Conservation (phyloP, 2,113 vertebrate species). For the Hippocampus abdominalis region DNA sequence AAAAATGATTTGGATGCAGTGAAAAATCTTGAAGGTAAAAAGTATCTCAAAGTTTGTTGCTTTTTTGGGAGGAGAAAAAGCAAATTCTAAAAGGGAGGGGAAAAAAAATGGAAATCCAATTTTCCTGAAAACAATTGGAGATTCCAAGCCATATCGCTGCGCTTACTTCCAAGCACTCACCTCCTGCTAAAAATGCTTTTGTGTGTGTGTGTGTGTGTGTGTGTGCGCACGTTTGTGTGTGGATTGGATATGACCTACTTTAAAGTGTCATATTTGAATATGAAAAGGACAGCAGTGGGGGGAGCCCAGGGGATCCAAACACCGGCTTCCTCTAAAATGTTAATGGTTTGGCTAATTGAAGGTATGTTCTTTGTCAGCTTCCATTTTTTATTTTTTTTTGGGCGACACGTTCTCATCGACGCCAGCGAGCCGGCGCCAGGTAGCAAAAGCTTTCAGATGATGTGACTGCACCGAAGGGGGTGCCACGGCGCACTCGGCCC, state of each 20-base stretch:
- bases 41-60: not conserved
- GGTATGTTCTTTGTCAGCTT: conserved; percentile 69
- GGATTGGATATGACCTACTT: conserved; percentile 65
- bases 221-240: not conserved
- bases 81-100: not conserved
- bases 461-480: conserved; percentile 63
- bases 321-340: conserved; percentile 73
- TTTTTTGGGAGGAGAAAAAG: conserved; percentile 17
- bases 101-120: not conserved
- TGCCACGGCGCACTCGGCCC: conserved; percentile 54
- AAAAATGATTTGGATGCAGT: too few relatives aligned
- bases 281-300: conserved; percentile 58
- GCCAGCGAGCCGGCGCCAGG: conserved; percentile 57
- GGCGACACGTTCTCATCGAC: conserved; percentile 56
- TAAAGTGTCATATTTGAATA: conserved; percentile 69
- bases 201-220: not conserved
- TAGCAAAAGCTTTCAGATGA: conserved; percentile 64
- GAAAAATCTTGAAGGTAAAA: too few relatives aligned
- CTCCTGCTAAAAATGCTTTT: conserved; percentile 46
- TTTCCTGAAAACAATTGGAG: not conserved
- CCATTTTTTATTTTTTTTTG: conserved; percentile 42
- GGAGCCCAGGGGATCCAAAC: conserved; percentile 64
- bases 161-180: conserved; percentile 41
- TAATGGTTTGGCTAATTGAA: conserved; percentile 71
- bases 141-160: not conserved